A percentile compares a stretch with the other conserved stretches of the same genome.
phyloP scores from a whole-genome alignment of 2,888 invertebrate species.

The Phrixothrix hirtus region DNA sequence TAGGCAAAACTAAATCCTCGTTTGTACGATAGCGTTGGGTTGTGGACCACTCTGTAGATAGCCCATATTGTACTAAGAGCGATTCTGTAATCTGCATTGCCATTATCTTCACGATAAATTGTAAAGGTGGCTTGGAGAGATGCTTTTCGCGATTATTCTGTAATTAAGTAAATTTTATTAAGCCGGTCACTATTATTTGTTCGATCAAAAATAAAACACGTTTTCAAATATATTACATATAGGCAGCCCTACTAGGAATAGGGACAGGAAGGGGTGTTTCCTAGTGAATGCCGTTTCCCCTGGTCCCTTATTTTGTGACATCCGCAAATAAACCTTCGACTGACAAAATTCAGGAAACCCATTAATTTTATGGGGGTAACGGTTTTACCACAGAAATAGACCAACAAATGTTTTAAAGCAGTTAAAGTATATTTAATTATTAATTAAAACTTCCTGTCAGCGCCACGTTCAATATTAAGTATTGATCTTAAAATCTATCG shows the following conservation, averaged over 20 bases:
- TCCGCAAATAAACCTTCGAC: constrained; percentile 41
- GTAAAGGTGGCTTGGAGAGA: too few species aligned
- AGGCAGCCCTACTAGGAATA: constrained; percentile 14
- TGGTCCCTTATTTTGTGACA: constrained; percentile 34
- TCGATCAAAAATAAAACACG: not conserved
- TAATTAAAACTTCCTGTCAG: too few species aligned
- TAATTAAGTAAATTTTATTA: not conserved
- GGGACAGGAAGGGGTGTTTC: constrained; percentile 50
- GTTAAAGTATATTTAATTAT: too few species aligned
- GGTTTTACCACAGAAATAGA: not conserved
- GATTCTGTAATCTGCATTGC: constrained; percentile 48
- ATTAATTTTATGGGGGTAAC: too few species aligned
- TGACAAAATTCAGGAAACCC: too few species aligned
- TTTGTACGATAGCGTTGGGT: constrained; percentile 27
- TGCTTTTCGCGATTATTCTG: not conserved
- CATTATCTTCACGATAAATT: constrained; percentile 18
- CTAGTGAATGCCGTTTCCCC: constrained; percentile 44
- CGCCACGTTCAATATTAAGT: too few species aligned
- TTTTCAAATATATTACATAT: constrained; percentile 9
- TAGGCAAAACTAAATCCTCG: too few species aligned
- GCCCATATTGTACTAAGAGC: constrained; percentile 44
- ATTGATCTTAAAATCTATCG: too few species aligned
- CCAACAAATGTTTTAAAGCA: constrained; percentile 1
- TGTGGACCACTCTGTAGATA: constrained; percentile 42
- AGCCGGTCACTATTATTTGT: not conserved